Percentiles rank a stretch among this genome's conserved stretches.
phyloP scores from a whole-genome alignment of 2,797 vertebrate species.

The Ispidina lecontei region DNA sequence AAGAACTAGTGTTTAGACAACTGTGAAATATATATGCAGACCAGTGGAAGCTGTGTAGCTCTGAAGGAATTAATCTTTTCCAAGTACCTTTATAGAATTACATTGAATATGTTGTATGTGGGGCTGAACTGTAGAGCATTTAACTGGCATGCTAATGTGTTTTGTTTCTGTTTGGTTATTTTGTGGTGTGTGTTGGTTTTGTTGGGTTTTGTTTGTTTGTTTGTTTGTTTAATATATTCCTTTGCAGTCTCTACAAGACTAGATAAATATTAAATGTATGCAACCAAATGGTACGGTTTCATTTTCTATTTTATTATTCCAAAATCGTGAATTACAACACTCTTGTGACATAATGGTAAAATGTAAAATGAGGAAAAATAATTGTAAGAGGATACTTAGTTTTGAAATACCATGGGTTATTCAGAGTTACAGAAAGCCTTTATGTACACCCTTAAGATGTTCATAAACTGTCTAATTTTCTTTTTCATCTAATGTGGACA shows the following conservation, averaged over 20 bases:
- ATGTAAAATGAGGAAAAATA: not conserved
- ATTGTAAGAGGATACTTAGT: not conserved
- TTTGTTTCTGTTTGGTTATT: too few relatives aligned
- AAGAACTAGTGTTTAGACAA: not conserved
- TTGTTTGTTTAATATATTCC: not conserved
- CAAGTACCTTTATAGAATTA: not conserved
- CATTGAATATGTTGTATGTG: not conserved
- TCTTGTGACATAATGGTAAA: not conserved
- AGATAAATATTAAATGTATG: not conserved
- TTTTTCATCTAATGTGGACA: not conserved
- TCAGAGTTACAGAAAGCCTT: not conserved
- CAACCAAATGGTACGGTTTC: not conserved
- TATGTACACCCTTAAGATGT: not conserved
- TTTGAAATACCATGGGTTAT: not conserved
- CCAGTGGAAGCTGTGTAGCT: not conserved
- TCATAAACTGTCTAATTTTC: not conserved
- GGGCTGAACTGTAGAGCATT: not conserved
- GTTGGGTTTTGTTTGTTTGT: not conserved
- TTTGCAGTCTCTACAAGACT: not conserved
- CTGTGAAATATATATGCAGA: not conserved
- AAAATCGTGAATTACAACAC: not conserved
- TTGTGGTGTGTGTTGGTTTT: too few relatives aligned
- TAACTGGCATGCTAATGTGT: not conserved
- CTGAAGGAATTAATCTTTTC: not conserved
- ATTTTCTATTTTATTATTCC: not conserved